phyloP scores from a whole-genome alignment of 2,888 invertebrate species.

The Rhagonycha lutea region DNA sequence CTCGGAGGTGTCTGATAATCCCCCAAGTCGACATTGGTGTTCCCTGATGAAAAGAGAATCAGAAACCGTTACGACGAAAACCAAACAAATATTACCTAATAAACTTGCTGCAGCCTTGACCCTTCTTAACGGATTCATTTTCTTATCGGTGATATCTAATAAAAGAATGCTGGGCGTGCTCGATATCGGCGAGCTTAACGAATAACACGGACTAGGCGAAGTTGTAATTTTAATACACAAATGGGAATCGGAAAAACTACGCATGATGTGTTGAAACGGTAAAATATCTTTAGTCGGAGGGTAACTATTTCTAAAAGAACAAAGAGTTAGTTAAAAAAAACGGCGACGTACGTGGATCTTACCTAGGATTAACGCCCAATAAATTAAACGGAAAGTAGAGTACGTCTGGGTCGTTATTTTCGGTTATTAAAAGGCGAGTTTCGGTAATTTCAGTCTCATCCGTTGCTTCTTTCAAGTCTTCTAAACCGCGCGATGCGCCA shows the following conservation, averaged over 20 bases:
- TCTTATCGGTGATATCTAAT: constrained; percentile 64
- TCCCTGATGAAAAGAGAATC: constrained; percentile 39
- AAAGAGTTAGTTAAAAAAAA: not conserved
- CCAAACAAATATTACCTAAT: constrained; percentile 46
- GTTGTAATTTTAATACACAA: constrained; percentile 71
- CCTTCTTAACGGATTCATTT: constrained; percentile 59
- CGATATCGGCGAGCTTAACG: constrained; percentile 61
- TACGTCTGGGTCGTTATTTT: constrained; percentile 66
- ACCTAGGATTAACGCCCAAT: constrained; percentile 52
- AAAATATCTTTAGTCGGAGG: constrained; percentile 71
- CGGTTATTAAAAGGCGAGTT: constrained; percentile 61
- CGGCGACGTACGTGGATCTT: not conserved
- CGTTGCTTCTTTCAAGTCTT: constrained; percentile 74
- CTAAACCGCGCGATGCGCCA: constrained; percentile 62
- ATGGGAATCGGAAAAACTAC: constrained; percentile 77
- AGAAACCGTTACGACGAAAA: not conserved
- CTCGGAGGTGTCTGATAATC: constrained; percentile 49
- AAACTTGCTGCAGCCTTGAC: constrained; percentile 59
- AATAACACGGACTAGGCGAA: constrained; percentile 62
- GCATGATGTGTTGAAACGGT: constrained; percentile 74
- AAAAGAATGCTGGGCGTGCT: constrained; percentile 66
- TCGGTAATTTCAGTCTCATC: constrained; percentile 70
- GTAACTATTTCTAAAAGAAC: constrained; percentile 65
- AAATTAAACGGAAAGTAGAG: constrained; percentile 72
- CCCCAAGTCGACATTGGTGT: constrained; percentile 44